phyloP scores from a whole-genome alignment of 2,113 vertebrate species.

The Thoracochromis brauschi region DNA sequence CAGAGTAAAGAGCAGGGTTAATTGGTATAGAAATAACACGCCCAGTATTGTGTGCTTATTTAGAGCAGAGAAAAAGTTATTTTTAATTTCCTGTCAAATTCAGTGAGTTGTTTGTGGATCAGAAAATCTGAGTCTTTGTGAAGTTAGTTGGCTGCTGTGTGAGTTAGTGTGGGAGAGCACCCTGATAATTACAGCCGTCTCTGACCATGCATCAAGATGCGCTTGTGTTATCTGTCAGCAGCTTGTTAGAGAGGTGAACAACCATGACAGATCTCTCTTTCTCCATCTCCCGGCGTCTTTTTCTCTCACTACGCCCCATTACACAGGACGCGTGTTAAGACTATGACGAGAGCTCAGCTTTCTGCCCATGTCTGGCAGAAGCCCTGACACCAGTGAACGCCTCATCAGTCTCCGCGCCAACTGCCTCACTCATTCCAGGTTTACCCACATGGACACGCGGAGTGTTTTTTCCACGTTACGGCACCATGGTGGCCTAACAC shows the following conservation, averaged over 20 bases:
- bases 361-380: slow-evolving; percentile 29
- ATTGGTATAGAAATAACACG: not conserved
- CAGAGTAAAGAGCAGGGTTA: not conserved
- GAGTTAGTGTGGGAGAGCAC: not conserved
- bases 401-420: slow-evolving; percentile 7
- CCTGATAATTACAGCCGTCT: slow-evolving; percentile 14
- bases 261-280: slow-evolving; percentile 28
- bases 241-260: slow-evolving; percentile 45
- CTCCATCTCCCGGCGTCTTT: not conserved
- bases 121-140: not conserved
- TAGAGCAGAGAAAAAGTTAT: not conserved
- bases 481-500: not conserved
- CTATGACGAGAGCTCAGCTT: slow-evolving; percentile 31
- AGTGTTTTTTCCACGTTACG: not conserved
- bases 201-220: slow-evolving; percentile 8
- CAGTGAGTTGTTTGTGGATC: not conserved
- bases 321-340: slow-evolving; percentile 15
- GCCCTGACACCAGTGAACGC: slow-evolving; percentile 10
- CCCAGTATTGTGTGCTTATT: not conserved
- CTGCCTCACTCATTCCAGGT: not conserved
- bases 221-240: slow-evolving; percentile 56
- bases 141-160: not conserved
- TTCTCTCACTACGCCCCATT: slow-evolving; percentile 42
- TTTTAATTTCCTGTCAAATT: not conserved
- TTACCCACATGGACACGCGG: not conserved